Conservation (phyloP, 2,888 invertebrate species). For the Cephus pulcher region DNA sequence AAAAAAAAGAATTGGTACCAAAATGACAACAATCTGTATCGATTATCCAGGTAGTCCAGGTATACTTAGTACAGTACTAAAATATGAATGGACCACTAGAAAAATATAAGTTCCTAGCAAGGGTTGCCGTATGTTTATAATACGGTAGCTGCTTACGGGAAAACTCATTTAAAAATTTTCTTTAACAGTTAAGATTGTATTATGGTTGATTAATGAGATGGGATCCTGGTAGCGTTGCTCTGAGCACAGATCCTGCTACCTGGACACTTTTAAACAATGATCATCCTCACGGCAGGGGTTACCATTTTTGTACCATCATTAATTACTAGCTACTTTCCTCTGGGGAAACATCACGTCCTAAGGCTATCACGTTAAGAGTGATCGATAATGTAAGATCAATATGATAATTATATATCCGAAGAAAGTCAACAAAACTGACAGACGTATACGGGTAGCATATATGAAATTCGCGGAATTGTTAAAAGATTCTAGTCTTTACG, state of each 20-base stretch:
- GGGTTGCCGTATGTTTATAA: not conserved
- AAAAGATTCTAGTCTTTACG: not conserved
- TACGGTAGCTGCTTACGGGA: not conserved
- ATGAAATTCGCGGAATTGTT: not conserved
- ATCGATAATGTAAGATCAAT: not conserved
- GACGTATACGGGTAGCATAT: not conserved
- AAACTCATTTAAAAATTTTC: not conserved
- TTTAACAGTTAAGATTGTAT: not conserved
- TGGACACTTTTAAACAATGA: slow-evolving; percentile 36
- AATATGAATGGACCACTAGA: not conserved
- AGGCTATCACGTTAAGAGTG: not conserved
- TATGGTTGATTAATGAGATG: not conserved
- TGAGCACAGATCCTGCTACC: not conserved
- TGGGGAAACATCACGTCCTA: not conserved
- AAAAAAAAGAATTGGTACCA: not conserved
- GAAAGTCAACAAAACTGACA: not conserved
- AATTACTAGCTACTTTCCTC: slow-evolving; percentile 27
- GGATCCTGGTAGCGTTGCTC: not conserved
- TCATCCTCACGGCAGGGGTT: slow-evolving; percentile 30
- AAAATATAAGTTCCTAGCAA: not conserved
- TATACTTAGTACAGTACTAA: not conserved
- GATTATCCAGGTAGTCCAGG: not conserved
- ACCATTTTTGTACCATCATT: slow-evolving; percentile 25
- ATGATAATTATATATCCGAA: not conserved
- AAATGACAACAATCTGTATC: not conserved